Evolutionary conservation across 2,113 vertebrate genomes (phyloP), one percentile per base, ranked within the genome.

Genomic region (Rhinogobius similis): DNA sequence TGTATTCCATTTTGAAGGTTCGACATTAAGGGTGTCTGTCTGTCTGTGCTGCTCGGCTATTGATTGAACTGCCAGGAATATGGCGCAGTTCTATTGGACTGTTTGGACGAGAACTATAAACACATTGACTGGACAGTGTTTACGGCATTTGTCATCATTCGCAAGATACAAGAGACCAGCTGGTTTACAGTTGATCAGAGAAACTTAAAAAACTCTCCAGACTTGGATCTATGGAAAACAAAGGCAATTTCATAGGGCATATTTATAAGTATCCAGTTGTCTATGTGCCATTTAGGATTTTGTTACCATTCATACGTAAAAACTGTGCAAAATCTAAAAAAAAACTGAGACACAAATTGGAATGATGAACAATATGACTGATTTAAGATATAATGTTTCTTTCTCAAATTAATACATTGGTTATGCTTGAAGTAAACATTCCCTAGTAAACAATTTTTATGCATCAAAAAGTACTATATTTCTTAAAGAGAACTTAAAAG

Each of bases 31-130:
- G 59, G 48, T 73, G 70, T 36, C 43, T 73, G 56, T 68, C 13
- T 62, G 59, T 68, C 53, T 67, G 50, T 67, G 77, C 46, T 29
- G 38, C 62, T 55, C 23, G 43, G 26, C 63, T 79, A 84, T 82
- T 77, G 86, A 88, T 85, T 82, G 36, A 66, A 59, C 52, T 86
- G 46, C 74, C 77, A 82, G 81, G 76, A 87, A 86, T 16, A 81
- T 69, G 79, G 70, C 67, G 72, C 65, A 75, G 58, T 7, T 16
- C 29, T 41, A 41, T 64, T 38, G 41, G 52, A 75, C 14, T 68
- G 44, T 52, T 75, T 36, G 59, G 65, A 48, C 70, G 68, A 70
- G 41, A 66, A 43, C 73, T 80, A 70, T 70, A 66, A 29, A 77
- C 27, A n/a, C 23, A 63, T 52, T 66, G 21, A 69, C 21, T 76